These are phyloP conservation scores for Microctonus hyperodae DNA, from an alignment of 2,888 invertebrate genomes.

Conservation along the genomic window DNA sequence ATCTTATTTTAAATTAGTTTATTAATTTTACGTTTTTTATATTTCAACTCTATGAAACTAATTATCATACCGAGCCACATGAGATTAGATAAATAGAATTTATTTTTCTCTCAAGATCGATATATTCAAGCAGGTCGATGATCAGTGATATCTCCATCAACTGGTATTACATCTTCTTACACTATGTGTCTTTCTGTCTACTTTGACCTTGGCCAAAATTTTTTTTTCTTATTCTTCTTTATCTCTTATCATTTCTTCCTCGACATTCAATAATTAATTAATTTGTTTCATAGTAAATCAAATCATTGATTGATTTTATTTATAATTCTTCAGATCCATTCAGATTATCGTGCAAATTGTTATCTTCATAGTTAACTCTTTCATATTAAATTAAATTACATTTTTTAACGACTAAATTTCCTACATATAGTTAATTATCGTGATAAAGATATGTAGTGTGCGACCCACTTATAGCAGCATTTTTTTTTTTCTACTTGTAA, in stretches of 20 bases:
- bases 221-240: too few species aligned
- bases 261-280: too few species aligned
- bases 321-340: not conserved
- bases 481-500: not conserved
- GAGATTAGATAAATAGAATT: not conserved
- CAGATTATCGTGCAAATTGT: not conserved
- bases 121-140: not conserved
- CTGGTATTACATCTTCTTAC: too few species aligned
- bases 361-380: not conserved
- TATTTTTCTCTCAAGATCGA: not conserved
- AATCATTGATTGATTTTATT: not conserved
- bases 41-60: not conserved
- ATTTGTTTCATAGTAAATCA: too few species aligned
- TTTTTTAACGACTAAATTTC: not conserved
- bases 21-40: too few species aligned
- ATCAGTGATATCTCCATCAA: not conserved
- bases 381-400: not conserved
- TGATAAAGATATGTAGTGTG: constrained; percentile 7
- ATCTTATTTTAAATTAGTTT: too few species aligned
- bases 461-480: constrained; percentile 18
- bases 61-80: not conserved
- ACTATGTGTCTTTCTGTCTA: too few species aligned
- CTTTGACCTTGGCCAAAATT: constrained; percentile 11
- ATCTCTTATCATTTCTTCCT: too few species aligned
- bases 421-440: constrained; percentile 14